Evolutionary conservation across 2,888 invertebrate genomes (phyloP).

Genomic region (Harpalus rubripes): DNA sequence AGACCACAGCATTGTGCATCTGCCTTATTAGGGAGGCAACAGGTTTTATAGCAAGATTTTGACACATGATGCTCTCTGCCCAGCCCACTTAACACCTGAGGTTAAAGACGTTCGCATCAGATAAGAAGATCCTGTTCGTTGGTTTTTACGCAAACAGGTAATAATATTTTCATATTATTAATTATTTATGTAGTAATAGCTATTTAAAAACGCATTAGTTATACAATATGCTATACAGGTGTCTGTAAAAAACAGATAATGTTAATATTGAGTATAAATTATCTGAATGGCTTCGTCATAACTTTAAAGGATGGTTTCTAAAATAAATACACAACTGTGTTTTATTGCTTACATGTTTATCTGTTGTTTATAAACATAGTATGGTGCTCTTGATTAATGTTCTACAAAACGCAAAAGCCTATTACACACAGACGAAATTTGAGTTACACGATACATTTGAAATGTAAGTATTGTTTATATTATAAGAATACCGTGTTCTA

Average conservation of each 20-base stretch:
- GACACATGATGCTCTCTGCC: conserved; percentile 38
- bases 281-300: background rate
- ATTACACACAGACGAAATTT: background rate
- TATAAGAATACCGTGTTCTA: too few relatives aligned
- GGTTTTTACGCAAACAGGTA: conserved; percentile 45
- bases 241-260: background rate
- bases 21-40: conserved; percentile 45
- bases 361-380: background rate
- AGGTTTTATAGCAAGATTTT: conserved; percentile 38
- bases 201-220: conserved; percentile 52
- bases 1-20: conserved; percentile 4
- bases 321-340: background rate
- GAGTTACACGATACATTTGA: too few relatives aligned
- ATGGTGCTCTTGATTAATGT: background rate
- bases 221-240: conserved; percentile 20
- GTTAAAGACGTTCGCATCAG: conserved; percentile 33
- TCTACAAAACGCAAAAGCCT: background rate
- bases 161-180: conserved; percentile 38
- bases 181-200: conserved; percentile 45
- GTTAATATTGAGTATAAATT: background rate
- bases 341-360: conserved; percentile 3
- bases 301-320: background rate
- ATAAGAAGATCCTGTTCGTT: conserved; percentile 42
- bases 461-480: too few relatives aligned
- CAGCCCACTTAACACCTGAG: conserved; percentile 42